A percentile compares a stretch with the other conserved stretches of the same genome.
Evolutionary conservation across 2,797 vertebrate species (phyloP).

Genomic region (Lepilemur ruficaudatus): DNA sequence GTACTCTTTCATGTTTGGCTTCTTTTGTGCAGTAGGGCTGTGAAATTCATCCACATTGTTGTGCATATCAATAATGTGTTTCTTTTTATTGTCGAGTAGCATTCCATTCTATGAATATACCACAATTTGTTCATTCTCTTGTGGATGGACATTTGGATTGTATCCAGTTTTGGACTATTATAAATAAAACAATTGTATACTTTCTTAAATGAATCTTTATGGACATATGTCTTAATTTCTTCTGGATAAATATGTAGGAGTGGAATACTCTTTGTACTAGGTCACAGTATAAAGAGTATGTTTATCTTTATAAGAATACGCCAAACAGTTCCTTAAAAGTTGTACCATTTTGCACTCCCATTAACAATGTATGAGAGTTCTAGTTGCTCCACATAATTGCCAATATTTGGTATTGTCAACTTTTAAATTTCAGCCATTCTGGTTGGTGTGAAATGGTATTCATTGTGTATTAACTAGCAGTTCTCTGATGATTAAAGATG

Average conservation of each 20-base stretch:
- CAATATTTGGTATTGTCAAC: background rate
- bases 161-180: background rate
- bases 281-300: background rate
- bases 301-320: background rate
- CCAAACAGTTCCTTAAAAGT: background rate
- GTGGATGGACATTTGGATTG: background rate
- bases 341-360: background rate
- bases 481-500: background rate
- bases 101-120: background rate
- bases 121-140: background rate
- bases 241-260: background rate
- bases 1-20: background rate
- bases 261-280: background rate
- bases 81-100: background rate
- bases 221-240: background rate
- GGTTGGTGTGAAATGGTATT: background rate
- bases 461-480: background rate
- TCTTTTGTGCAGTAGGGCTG: background rate
- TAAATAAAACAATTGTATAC: background rate
- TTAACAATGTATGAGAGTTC: background rate
- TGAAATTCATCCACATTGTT: background rate
- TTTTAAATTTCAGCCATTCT: background rate
- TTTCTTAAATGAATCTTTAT: background rate
- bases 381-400: background rate
- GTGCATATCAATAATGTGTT: background rate